phyloP scores from a whole-genome alignment of 2,113 vertebrate species.

The Anarrhichthys ocellatus region DNA sequence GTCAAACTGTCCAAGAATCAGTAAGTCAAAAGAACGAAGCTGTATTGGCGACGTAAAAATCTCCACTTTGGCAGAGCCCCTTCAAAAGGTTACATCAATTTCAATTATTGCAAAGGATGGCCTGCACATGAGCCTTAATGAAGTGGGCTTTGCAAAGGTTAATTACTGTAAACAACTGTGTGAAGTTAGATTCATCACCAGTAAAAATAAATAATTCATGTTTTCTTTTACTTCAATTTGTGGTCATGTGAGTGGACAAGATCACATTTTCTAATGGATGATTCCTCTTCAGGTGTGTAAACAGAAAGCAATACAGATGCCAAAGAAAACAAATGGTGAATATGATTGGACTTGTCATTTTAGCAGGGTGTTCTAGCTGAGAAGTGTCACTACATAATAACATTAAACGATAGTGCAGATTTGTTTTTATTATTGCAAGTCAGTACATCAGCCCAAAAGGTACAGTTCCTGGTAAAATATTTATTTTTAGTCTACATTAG shows the following conservation, averaged over 20 bases:
- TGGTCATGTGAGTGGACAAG: slow-evolving; percentile 1
- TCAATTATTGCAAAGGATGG: slow-evolving; percentile 28
- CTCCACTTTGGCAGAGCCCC: slow-evolving; percentile 6
- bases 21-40: not conserved
- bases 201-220: not conserved
- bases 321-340: slow-evolving; percentile 12
- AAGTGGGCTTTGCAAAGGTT: slow-evolving; percentile 38
- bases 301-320: not conserved
- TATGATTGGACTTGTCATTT: slow-evolving; percentile 1
- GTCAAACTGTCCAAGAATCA: slow-evolving; percentile 24
- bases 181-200: slow-evolving; percentile 40
- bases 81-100: slow-evolving; percentile 44
- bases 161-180: slow-evolving; percentile 48
- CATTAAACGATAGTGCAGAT: not conserved
- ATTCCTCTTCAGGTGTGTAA: not conserved
- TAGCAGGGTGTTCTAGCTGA: not conserved
- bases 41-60: not conserved
- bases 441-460: slow-evolving; percentile 21
- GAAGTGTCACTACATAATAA: not conserved
- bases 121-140: slow-evolving; percentile 49
- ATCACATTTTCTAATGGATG: slow-evolving; percentile 5
- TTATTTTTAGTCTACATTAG: slow-evolving; percentile 68
- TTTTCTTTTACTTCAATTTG: not conserved
- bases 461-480: slow-evolving; percentile 32
- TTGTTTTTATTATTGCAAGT: slow-evolving; percentile 2